phyloP scores from a whole-genome alignment of 2,797 vertebrate species.

The Peromyscus nudipes region DNA sequence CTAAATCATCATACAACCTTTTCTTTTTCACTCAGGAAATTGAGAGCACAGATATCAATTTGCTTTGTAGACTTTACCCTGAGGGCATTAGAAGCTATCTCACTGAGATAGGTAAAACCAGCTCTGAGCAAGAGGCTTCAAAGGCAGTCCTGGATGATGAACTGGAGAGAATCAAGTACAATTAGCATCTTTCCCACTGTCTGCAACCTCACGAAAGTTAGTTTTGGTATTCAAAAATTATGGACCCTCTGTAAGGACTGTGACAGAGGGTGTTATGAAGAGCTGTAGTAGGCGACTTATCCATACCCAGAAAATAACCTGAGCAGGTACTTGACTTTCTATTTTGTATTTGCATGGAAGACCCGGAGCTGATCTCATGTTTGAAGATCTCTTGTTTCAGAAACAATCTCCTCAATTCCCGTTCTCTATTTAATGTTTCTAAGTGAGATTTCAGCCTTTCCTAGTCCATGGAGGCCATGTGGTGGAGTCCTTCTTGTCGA shows the following conservation, averaged over 20 bases:
- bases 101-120: not conserved
- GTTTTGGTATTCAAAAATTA: not conserved
- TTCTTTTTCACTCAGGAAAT: not conserved
- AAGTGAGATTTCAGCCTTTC: not conserved
- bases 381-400: not conserved
- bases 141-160: not conserved
- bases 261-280: not conserved
- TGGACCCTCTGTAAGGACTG: not conserved
- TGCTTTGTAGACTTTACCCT: not conserved
- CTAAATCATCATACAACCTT: not conserved
- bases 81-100: not conserved
- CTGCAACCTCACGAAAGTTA: not conserved
- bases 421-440: not conserved
- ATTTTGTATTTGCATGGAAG: not conserved
- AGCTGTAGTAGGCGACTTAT: not conserved
- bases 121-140: not conserved
- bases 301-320: not conserved
- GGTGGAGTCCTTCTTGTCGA: not conserved
- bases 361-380: not conserved
- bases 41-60: not conserved
- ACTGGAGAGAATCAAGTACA: not conserved
- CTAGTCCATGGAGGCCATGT: not conserved
- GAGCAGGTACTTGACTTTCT: not conserved
- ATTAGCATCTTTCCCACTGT: slow-evolving; percentile 12
- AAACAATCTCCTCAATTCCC: not conserved